A percentile compares a stretch with the other conserved stretches of the same genome.
phyloP scores from a whole-genome alignment of 2,797 vertebrate species.

The Chelonia mydas region DNA sequence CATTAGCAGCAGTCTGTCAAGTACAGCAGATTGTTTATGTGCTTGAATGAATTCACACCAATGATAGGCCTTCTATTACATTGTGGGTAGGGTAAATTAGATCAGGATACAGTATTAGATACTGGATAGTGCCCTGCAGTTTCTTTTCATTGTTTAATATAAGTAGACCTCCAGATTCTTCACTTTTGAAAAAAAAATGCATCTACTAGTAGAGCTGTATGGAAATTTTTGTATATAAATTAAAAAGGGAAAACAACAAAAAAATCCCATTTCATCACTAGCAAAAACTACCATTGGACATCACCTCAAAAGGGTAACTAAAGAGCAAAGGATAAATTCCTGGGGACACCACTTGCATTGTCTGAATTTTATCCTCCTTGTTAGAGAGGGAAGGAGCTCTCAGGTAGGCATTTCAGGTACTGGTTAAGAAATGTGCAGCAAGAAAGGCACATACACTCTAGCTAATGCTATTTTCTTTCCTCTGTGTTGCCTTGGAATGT shows the following conservation, averaged over 20 bases:
- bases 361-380: neutral
- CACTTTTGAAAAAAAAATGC: neutral
- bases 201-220: neutral
- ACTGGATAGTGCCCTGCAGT: neutral
- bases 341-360: neutral
- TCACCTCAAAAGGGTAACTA: neutral
- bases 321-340: neutral
- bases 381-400: neutral
- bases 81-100: neutral
- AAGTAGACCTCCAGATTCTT: neutral
- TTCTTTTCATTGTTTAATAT: neutral
- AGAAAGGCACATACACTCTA: fast-evolving
- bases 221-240: neutral
- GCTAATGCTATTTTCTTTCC: neutral
- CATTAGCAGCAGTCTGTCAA: neutral
- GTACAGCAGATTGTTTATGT: neutral
- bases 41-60: neutral
- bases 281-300: neutral
- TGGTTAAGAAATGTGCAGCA: neutral
- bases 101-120: neutral
- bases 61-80: neutral
- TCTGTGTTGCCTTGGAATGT: neutral
- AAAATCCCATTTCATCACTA: neutral
- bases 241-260: neutral
- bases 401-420: neutral